Evolutionary conservation across 2,888 invertebrate genomes (phyloP), one percentile per base, ranked within the genome.

Genomic region (Scelioninae gen. 2): DNA sequence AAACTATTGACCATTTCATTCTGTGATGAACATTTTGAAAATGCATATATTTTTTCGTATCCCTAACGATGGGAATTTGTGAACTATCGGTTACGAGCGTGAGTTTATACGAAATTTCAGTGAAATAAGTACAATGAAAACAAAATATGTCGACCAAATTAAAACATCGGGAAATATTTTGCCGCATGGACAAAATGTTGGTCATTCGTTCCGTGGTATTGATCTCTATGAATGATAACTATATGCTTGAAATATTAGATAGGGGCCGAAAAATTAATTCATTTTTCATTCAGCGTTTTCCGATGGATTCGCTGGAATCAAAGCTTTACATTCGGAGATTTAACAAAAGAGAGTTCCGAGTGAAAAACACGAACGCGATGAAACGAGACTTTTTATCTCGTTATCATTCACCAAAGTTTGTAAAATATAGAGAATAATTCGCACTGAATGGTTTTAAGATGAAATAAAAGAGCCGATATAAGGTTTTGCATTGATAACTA

Each of bases 351-450:
- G 28, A 50, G 28, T 50, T 50, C 60, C 48, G 60, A 60, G 28
- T 50, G 31, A 61, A 61, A 61, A 61, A 61, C 39, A 61, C 61
- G 61, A 61, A 16, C 50, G 31, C 50, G 50, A 41, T 61, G 50
- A 61, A 61, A 61, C 50, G 48, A 46, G 33, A 50, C 35, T 43
- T 48, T 52, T 63, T 63, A 33, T 61, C 61, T 52, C 52, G 52
- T 52, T 43, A 63, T 43, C 63, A 50, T 63, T 52, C 41, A 63
- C 28, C 50, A 39, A 50, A 60, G 33, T 43, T 57, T 50, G 41
- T 43, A 52, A 43, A 52, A 52, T 52, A 52, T 35, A 16, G 52
- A 10, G 43, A 52, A 52, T 63, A 52, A 52, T 63, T 52, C 48
- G 15, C 35, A 13, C 52, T 33, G 22, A 52, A 52, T 52, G 33